Evolutionary conservation across 1,140 invertebrate species (phyloP), one percentile per base, ranked within the genome.

Genomic region (Drosophila sucinea): DNA sequence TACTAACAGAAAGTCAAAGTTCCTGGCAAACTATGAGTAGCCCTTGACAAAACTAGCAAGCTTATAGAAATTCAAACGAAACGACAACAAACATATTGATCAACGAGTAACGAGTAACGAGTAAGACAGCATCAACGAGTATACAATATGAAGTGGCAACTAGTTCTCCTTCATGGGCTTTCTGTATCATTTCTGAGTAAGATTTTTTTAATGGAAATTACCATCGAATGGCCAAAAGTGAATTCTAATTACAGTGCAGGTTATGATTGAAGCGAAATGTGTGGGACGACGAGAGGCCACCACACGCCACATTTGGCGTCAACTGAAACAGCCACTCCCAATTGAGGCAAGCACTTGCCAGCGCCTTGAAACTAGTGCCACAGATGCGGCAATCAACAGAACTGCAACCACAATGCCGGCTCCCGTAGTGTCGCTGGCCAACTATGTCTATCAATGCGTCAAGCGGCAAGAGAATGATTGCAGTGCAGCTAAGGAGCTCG

Each of bases 371-470:
- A 61, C 67, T 47, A 61, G 61, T 27, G 68, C 8, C 27, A 44
- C 17, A 61, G 30, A 40, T 11, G 17, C 41, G 35, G 66, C 25
- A 51, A 29, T 29, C 8, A 41, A 38, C 29, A 11, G 17, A 30
- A 58, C 64, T 66, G 63, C 56, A 67, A 60, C 51, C 7, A 27
- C 60, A 41, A 17, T 17, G 17, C 27, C 11, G 27, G 38, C 56
- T 60, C 55, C 67, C 56, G 73, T 58, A 5, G 54, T 70, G 44
- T 35, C 51, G 17, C 40, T 79, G 25, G 64, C 60, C 61, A 69
- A 79, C 66, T 79, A 77, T 33, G 71, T 73, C 54, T 82, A 86
- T 67, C 64, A 79, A 47, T 79, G 72, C 35, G 78, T 67, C 62
- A 64, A 65, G 47, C 73, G 64, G 2, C 47, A 40, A 27, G 8